Base-by-base conservation (phyloP, 2,888 invertebrate genomes). In the Gerris lacustris region DNA sequence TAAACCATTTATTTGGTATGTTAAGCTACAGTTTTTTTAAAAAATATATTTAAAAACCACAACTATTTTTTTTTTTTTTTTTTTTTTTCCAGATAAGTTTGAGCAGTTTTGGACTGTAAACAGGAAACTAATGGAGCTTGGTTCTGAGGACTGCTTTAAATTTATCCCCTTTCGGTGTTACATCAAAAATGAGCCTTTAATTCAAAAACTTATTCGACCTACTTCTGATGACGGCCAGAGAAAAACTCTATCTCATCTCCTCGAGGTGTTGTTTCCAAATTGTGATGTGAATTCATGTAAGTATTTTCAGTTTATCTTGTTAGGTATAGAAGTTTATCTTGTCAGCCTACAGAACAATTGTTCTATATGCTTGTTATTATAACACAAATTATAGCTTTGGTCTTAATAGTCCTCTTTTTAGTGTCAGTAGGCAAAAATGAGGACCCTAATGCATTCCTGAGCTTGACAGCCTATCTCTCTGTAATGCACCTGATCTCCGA, bases 91-190 rank as follows among this genome's bases (percentile, higher is more conserved):
- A 92, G 93, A 97, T 80, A 96, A 95, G 82, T 99, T 98, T 83
- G 98, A 99, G 80, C 97, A 97, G 81, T 99, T 99, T 81, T 99
- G 98, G 98, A 90, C 94, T 5, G 91, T 98, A 11, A 99, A 99
- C 80, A 86, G 94, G 76, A 89, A 94, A 79, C 83, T 99, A 70
- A 98, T 98, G 97, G 96, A 96, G 79, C 77, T 79, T 64, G 88
- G 86, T 69, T 90, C 89, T 69, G 89, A 87, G 77, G 91, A 93
- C 77, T 85, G 88, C 70, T 95, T 96, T 78, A 92, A 91, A 80
- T 86, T 92, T 82, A 92, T 96, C 83, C 96, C 96, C 70, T 87
- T 95, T 75, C 86, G 94, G 77, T 89, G 93, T 81, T 93, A 92
- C 78, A 82, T 83, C 71, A 71, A 71, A 45, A 86, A 91, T 78